Percentiles rank a stretch among this genome's conserved stretches.
phyloP scores from a whole-genome alignment of 1,140 invertebrate genomes.

The Euglossa dilemma region DNA sequence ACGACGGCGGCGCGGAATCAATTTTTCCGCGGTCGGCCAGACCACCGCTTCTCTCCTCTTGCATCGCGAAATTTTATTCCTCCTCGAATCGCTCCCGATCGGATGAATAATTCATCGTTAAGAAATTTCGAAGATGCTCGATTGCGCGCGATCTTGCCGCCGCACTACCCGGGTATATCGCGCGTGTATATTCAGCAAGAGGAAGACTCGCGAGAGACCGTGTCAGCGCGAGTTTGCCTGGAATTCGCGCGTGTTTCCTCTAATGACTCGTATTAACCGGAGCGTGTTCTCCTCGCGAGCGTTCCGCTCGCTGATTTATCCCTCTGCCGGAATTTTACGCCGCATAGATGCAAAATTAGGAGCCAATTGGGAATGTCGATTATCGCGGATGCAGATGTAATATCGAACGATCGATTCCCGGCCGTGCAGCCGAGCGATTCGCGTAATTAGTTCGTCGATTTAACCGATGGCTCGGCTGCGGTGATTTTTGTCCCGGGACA shows the following conservation, averaged over 20 bases:
- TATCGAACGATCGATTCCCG: too few relatives aligned
- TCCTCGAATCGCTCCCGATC: not conserved
- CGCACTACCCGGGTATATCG: not conserved
- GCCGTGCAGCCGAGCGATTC: too few relatives aligned
- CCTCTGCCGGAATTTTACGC: constrained; percentile 33
- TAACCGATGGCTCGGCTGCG: too few relatives aligned
- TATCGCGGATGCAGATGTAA: not conserved
- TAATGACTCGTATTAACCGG: not conserved
- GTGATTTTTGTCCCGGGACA: not conserved
- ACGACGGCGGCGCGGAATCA: constrained; percentile 1
- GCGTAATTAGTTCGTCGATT: too few relatives aligned
- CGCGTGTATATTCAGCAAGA: not conserved
- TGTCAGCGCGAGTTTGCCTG: not conserved
- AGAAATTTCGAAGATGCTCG: constrained; percentile 11
- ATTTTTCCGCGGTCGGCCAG: not conserved
- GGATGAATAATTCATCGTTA: constrained; percentile 52
- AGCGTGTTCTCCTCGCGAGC: constrained; percentile 10
- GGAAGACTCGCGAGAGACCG: not conserved
- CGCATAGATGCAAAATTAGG: constrained; percentile 28
- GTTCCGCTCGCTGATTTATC: constrained; percentile 31
- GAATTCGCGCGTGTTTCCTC: constrained; percentile 24
- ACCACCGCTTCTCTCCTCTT: not conserved
- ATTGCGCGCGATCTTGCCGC: not conserved
- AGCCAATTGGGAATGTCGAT: constrained; percentile 7
- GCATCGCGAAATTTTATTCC: constrained; percentile 7